phyloP scores from a whole-genome alignment of 2,113 vertebrate species.

The Hippopotamus amphibius region DNA sequence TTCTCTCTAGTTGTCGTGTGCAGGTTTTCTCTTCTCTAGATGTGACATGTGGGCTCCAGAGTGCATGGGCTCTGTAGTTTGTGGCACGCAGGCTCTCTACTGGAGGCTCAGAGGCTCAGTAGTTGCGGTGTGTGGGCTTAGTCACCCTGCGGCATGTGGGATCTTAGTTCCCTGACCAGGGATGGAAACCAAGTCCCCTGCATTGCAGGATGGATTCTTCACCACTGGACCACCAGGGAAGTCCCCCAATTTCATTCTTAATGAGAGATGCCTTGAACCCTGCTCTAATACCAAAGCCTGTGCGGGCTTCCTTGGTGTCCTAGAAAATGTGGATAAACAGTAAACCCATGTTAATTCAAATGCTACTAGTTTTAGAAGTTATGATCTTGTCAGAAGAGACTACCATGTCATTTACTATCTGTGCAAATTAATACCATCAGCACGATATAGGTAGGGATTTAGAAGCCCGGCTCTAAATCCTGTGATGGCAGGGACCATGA shows the following conservation, averaged over 20 bases:
- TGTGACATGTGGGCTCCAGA: no score
- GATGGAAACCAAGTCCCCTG: no score
- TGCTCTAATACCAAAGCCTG: background rate
- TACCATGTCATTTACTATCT: background rate
- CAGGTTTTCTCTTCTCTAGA: no score
- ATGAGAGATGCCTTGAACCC: background rate
- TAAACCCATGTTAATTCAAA: background rate
- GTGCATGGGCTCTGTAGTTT: no score
- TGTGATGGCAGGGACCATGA: background rate
- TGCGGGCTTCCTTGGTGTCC: background rate
- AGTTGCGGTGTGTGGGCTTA: no score
- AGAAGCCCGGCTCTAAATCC: background rate
- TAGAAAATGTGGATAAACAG: background rate
- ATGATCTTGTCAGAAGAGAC: background rate
- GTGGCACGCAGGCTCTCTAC: no score
- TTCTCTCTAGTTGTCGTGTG: no score
- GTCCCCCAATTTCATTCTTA: background rate
- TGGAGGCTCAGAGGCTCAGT: no score
- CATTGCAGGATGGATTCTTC: no score
- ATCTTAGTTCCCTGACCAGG: no score
- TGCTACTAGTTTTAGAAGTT: background rate
- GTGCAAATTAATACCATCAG: background rate
- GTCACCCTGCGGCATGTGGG: no score
- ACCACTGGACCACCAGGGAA: no score
- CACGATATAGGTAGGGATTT: accelerated